Base-by-base conservation (phyloP, 2,113 vertebrate species). In the Halichoerus grypus region DNA sequence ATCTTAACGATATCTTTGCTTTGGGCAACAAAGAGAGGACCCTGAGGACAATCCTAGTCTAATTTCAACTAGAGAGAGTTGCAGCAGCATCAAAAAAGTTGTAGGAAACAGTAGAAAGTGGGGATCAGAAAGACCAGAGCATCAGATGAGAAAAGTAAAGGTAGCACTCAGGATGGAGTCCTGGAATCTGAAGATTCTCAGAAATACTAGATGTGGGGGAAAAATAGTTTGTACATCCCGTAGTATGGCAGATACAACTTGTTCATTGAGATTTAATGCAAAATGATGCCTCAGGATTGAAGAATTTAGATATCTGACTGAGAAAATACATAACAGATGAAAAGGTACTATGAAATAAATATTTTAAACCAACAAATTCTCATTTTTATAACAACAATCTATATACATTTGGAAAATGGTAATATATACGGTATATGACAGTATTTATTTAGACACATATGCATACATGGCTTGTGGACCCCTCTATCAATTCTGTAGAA, bases 371-470 rank as follows among this genome's bases (percentile, higher is more conserved):
- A 83, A n/a, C 28, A 26, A 95, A 79, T 84, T 90, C 22, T 59
- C 42, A 72, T 63, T 89, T 90, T 92, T 89, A 33, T 49, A 94
- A 46, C 13, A 91, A 84, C 53, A 55, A 79, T 55, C 19, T 84
- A 46, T 7, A 55, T 39, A 61, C 18, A 80, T 88, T 95, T 61
- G 24, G 13, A 85, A 94, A 94, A 74, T 91, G 24, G 24, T 67
- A 84, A 33, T 24, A 61, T 65, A 31, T 77, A 63, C 31, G 26
- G 1, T 36, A 94, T 61, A 16, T 53, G 65, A 57, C 24, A 31
- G 9, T 59, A 42, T 85, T 71, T 92, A 83, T 91, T 79, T 76
- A 84, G 28, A 94, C 7, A 79, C 28, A 59, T 49, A 95, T 4
- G n/a, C 5, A 88, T 49, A 77, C 4, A 77, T 67, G 39, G 18